Evolutionary conservation across 2,888 invertebrate genomes (phyloP), one percentile per base, ranked within the genome.

Genomic region (Phaonia tiefii): DNA sequence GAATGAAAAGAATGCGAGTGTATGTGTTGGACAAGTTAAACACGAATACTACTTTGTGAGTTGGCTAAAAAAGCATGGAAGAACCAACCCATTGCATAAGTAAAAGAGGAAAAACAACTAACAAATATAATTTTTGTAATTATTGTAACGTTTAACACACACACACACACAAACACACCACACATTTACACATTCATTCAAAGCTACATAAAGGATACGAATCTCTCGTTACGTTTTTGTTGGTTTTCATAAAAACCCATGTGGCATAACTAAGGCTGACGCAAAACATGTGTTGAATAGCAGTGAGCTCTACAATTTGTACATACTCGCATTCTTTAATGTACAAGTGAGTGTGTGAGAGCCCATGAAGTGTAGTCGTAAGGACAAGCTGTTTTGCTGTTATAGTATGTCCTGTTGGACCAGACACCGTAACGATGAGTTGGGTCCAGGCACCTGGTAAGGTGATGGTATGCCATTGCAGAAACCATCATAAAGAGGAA

Each of bases 111-210:
- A 58, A 31, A 31, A 25, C 26, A 8, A 31, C n/a, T 31, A 54
- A 22, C 54, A 39, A 60, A 60, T 37, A 60, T 17, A 60, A 60
- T 37, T 39, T 37, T 60, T 37, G 60, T 60, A 60, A 60, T 60
- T 60, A 60, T 60, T 60, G 37, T 60, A 37, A 60, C 60, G 37
- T 60, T 60, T 60, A 37, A 60, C 60, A 31, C 37, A 17, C 60
- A 60, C 11, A 39, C 15, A 60, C 31, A 31, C 31, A 31, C 31
- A 31, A 31, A n/a, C n/a, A n/a, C 4, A 31, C 31, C 31, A 31
- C 31, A 31, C 8, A 31, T 8, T 5, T 5, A 31, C 31, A 31
- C 31, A 31, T 31, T 8, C 31, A 31, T 5, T 8, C 31, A 31
- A 31, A n/a, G n/a, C n/a, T n/a, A 31, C 31, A 8, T 31, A 8